Evolutionary conservation across 2,113 vertebrate genomes (phyloP).

Genomic region (Sisor rabdophorus): DNA sequence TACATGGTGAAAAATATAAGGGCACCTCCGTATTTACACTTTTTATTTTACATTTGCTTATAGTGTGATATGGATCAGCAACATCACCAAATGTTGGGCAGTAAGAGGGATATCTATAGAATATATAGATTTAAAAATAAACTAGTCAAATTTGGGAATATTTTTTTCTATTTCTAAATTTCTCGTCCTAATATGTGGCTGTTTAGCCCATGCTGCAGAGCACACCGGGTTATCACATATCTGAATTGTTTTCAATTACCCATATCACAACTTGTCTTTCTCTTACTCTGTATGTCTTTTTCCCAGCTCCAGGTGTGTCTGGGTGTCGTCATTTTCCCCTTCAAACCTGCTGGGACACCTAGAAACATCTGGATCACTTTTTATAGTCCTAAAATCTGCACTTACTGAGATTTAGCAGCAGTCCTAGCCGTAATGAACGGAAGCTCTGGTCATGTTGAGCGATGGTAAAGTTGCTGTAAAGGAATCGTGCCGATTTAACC

Average conservation of each 20-base stretch:
- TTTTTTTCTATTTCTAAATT: too few relatives aligned
- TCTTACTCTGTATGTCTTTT: neutral
- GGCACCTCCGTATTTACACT: too few relatives aligned
- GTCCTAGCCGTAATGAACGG: conserved; percentile 32
- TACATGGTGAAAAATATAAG: too few relatives aligned
- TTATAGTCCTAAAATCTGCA: conserved; percentile 46
- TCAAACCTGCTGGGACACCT: conserved; percentile 52
- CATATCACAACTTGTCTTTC: neutral
- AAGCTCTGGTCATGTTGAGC: conserved; percentile 32
- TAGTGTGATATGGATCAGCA: too few relatives aligned
- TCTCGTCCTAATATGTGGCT: neutral
- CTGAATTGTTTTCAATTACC: neutral
- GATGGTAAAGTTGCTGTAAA: conserved; percentile 49
- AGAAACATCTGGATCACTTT: conserved; percentile 59
- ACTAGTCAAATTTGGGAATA: too few relatives aligned
- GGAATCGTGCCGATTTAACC: conserved; percentile 44
- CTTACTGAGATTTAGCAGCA: conserved; percentile 52
- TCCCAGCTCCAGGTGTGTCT: conserved; percentile 60
- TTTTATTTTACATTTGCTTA: too few relatives aligned
- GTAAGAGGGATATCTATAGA: too few relatives aligned
- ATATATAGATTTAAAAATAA: too few relatives aligned
- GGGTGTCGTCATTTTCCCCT: conserved; percentile 47
- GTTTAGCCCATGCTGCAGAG: neutral
- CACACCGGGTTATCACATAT: neutral
- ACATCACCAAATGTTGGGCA: too few relatives aligned